phyloP scores from a whole-genome alignment of 2,888 invertebrate genomes.

The Odiellus spinosus region DNA sequence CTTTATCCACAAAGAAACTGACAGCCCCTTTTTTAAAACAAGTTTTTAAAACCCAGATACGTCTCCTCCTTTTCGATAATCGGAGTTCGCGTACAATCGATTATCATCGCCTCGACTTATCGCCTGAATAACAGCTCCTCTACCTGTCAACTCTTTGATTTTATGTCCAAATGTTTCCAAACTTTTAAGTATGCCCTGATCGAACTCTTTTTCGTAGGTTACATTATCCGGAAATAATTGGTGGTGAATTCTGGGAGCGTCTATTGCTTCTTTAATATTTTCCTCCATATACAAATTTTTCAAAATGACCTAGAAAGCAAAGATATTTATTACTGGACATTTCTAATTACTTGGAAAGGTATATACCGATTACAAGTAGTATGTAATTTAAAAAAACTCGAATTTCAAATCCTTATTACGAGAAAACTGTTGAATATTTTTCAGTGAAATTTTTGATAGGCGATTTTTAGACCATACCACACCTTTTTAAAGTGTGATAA shows the following conservation, averaged over 20 bases:
- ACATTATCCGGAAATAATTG: slow-evolving; percentile 59
- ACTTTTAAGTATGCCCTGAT: slow-evolving; percentile 1
- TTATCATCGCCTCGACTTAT: slow-evolving; percentile 28
- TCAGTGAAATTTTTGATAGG: too few species aligned
- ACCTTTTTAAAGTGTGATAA: too few species aligned
- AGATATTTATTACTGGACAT: too few species aligned
- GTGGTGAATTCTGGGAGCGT: slow-evolving; percentile 64
- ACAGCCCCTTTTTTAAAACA: too few species aligned
- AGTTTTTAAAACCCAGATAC: slow-evolving; percentile 43
- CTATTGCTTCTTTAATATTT: slow-evolving; percentile 54
- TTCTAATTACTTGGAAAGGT: too few species aligned
- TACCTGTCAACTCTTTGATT: slow-evolving; percentile 23
- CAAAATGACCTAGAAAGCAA: slow-evolving; percentile 7
- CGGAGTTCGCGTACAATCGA: slow-evolving; percentile 56
- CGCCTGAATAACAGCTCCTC: slow-evolving; percentile 52
- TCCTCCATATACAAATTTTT: slow-evolving; percentile 8
- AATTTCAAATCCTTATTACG: too few species aligned
- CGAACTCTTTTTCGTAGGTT: slow-evolving; percentile 40
- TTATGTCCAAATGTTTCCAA: slow-evolving; percentile 12
- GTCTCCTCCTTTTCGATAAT: slow-evolving; percentile 64
- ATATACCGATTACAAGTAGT: too few species aligned
- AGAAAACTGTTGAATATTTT: too few species aligned
- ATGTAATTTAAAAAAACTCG: too few species aligned
- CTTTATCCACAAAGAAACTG: too few species aligned
- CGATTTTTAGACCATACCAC: too few species aligned